Evolutionary conservation across 2,113 vertebrate genomes (phyloP).

Genomic region (Promerops cafer): DNA sequence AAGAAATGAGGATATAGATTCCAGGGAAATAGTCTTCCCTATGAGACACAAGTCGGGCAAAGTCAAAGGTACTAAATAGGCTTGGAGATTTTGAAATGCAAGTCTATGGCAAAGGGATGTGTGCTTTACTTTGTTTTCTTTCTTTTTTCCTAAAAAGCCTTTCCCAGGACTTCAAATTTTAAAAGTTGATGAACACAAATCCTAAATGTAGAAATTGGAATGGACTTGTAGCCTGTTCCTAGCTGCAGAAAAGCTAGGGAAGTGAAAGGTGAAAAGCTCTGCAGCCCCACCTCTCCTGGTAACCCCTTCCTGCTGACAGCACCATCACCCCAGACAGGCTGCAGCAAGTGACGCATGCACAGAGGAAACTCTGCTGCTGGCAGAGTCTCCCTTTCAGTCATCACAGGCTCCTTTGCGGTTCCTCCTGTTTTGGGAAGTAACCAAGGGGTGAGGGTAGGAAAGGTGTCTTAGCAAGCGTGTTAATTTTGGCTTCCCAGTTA

Average conservation of each 20-base stretch:
- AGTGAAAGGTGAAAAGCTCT: neutral
- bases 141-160: neutral
- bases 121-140: neutral
- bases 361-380: neutral
- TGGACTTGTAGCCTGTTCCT: neutral
- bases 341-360: neutral
- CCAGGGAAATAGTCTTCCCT: neutral
- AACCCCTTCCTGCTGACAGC: neutral
- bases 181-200: neutral
- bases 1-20: slow-evolving; percentile 8
- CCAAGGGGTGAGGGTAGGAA: neutral
- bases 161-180: neutral
- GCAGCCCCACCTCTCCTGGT: neutral
- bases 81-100: neutral
- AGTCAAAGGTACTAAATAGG: neutral
- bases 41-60: neutral
- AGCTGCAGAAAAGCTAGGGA: neutral
- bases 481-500: neutral
- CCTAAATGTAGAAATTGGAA: neutral
- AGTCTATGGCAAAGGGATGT: neutral
- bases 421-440: neutral
- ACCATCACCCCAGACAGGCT: neutral
- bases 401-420: neutral
- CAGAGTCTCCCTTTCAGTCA: neutral
- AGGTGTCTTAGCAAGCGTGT: neutral